Conservation (phyloP, 2,113 vertebrate species). For the Nothobranchius furzeri region DNA sequence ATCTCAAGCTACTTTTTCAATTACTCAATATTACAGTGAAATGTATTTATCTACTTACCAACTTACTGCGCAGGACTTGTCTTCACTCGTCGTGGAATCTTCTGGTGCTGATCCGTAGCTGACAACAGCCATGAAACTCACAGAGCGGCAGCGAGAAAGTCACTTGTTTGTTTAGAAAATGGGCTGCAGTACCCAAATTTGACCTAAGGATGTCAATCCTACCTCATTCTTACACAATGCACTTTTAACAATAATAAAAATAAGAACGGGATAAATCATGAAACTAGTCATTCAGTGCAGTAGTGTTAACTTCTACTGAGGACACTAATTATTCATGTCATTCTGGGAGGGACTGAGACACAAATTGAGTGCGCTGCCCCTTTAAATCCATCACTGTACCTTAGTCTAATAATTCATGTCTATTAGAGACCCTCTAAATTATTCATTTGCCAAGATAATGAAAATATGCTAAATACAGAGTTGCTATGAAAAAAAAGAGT, state of each 20-base stretch:
- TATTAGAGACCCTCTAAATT: slow-evolving; percentile 83
- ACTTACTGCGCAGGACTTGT: too few relatives aligned
- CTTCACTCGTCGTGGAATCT: too few relatives aligned
- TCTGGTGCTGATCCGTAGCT: too few relatives aligned
- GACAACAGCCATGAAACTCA: too few relatives aligned
- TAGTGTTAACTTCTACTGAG: slow-evolving; percentile 24
- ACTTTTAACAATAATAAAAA: neutral
- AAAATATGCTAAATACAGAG: slow-evolving; percentile 90
- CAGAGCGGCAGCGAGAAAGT: too few relatives aligned
- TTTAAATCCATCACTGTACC: slow-evolving; percentile 80
- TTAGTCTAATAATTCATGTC: slow-evolving; percentile 81
- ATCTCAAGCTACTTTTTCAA: too few relatives aligned
- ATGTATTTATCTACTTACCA: too few relatives aligned
- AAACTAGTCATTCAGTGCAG: slow-evolving; percentile 7
- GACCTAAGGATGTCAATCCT: too few relatives aligned
- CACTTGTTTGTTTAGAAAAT: too few relatives aligned
- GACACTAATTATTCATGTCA: slow-evolving; percentile 76
- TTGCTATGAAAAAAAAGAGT: slow-evolving; percentile 81
- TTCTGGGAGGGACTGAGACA: slow-evolving; percentile 70
- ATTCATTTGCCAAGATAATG: slow-evolving; percentile 88
- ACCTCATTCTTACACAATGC: too few relatives aligned
- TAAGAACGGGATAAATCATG: neutral
- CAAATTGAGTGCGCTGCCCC: slow-evolving; percentile 76
- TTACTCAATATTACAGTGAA: too few relatives aligned
- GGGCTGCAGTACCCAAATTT: too few relatives aligned